Percentiles rank a stretch among this genome's conserved stretches.
Evolutionary conservation across 2,113 vertebrate species (phyloP).

Genomic region (Mirounga angustirostris): DNA sequence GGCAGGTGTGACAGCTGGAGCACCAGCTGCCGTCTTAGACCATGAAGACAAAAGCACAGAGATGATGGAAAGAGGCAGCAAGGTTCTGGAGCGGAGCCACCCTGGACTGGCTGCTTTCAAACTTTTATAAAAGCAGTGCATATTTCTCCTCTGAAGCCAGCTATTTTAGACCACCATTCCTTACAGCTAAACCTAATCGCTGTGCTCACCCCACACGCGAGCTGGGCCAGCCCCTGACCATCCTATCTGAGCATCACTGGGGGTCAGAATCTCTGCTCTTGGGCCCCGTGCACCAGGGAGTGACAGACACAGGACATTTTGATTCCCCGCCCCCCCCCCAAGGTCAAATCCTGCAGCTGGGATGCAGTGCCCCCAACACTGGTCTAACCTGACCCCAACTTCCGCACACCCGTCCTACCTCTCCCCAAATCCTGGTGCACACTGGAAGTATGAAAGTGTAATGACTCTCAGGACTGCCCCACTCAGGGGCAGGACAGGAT

Average conservation of each 20-base stretch:
- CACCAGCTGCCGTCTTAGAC: not conserved
- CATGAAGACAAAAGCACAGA: not conserved
- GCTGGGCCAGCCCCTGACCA: not conserved
- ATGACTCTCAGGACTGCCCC: rapidly evolving
- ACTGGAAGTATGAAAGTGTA: rapidly evolving
- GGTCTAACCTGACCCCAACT: not conserved
- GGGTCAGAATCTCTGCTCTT: not conserved
- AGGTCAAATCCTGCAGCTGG: not conserved
- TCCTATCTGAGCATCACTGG: not conserved
- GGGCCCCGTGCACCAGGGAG: not conserved
- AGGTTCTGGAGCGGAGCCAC: no score
- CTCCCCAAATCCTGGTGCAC: not conserved
- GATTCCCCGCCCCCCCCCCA: not conserved
- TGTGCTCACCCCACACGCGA: rapidly evolving
- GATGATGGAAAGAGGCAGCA: not conserved
- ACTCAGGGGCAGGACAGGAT: rapidly evolving
- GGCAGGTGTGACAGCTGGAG: not conserved
- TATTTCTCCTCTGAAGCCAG: not conserved
- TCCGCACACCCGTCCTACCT: not conserved
- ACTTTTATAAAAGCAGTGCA: not conserved
- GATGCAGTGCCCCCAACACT: not conserved
- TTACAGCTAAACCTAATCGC: not conserved
- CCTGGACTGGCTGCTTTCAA: not conserved
- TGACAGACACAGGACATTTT: not conserved
- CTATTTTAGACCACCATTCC: not conserved